phyloP scores from a whole-genome alignment of 2,113 vertebrate genomes.

The Raja brachyura region DNA sequence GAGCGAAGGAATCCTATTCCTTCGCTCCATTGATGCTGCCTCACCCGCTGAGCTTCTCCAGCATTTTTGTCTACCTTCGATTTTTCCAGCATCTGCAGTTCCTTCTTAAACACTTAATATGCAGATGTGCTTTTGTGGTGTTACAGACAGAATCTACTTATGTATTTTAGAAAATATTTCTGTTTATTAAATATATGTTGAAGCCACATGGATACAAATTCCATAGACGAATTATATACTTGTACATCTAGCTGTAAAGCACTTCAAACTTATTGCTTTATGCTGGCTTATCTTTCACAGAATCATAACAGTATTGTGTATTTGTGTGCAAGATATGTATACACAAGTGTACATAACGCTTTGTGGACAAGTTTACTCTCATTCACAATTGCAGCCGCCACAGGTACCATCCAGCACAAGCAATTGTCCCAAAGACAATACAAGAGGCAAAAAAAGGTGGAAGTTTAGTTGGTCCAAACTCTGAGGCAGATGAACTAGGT shows the following conservation, averaged over 20 bases:
- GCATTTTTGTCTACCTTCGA: too few relatives aligned
- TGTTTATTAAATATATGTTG: background rate
- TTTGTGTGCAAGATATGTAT: too few relatives aligned
- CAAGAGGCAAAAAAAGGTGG: background rate
- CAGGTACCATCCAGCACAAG: background rate
- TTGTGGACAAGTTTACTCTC: background rate
- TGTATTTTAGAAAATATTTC: background rate
- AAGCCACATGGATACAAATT: background rate
- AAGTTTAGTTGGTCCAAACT: background rate
- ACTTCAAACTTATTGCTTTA: background rate
- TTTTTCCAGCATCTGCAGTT: too few relatives aligned
- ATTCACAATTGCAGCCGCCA: background rate
- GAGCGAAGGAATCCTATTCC: too few relatives aligned
- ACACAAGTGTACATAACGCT: too few relatives aligned
- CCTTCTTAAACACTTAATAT: too few relatives aligned
- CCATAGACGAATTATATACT: background rate
- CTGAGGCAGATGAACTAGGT: background rate
- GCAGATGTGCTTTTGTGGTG: background rate
- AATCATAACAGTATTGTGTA: background rate
- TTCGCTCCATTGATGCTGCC: too few relatives aligned
- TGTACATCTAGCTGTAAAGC: background rate
- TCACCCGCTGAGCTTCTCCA: too few relatives aligned
- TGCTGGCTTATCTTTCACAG: too few relatives aligned
- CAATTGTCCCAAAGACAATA: background rate
- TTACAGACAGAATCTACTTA: background rate